phyloP scores from a whole-genome alignment of 2,888 invertebrate species.

The Epinotia bilunana region DNA sequence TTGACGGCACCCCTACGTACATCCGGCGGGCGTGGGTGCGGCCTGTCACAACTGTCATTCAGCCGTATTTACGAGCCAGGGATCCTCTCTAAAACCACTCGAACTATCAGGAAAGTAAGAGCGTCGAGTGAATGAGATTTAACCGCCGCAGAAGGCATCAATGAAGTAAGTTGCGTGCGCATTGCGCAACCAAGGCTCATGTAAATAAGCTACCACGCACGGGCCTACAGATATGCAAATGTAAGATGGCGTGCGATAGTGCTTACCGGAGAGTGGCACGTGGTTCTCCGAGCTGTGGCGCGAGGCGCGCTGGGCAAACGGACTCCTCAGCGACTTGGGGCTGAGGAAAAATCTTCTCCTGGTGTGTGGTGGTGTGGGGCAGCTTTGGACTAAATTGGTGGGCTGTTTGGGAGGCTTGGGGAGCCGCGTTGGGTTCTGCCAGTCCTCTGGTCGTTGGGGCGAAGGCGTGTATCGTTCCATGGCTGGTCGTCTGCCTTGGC shows the following conservation, averaged over 20 bases:
- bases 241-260: conserved; percentile 50
- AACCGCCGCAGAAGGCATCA: conserved; percentile 66
- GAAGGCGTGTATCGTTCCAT: conserved; percentile 79
- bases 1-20: conserved; percentile 80
- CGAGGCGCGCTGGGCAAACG: conserved; percentile 86
- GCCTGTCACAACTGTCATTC: conserved; percentile 75
- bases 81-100: conserved; percentile 64
- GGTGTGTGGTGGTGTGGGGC: conserved; percentile 91
- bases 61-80: conserved; percentile 69
- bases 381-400: conserved; percentile 86
- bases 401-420: conserved; percentile 85
- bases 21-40: conserved; percentile 80
- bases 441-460: conserved; percentile 74
- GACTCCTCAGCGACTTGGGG: conserved; percentile 91
- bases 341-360: conserved; percentile 93
- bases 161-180: conserved; percentile 66
- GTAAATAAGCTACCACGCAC: conserved; percentile 65
- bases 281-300: conserved; percentile 85
- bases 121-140: conserved; percentile 67
- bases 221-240: conserved; percentile 64
- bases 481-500: conserved; percentile 71
- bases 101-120: conserved; percentile 63
- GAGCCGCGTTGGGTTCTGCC: conserved; percentile 83
- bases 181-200: conserved; percentile 64
- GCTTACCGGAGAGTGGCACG: conserved; percentile 89